Conservation (phyloP, 2,888 invertebrate species). For the Aporophyla nigra region DNA sequence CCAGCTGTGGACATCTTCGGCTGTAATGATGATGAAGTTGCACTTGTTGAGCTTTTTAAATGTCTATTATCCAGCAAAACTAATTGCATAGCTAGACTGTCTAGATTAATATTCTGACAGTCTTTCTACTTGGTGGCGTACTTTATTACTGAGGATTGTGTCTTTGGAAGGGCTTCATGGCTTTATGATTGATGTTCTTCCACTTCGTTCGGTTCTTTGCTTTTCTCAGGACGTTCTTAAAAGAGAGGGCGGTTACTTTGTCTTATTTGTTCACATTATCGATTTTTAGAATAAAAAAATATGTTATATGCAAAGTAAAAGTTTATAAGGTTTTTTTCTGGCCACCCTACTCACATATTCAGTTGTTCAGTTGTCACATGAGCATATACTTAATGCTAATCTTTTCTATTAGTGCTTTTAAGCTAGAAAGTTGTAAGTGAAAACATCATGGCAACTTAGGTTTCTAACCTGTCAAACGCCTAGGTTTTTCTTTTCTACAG, state of each 20-base stretch:
- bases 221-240: no score
- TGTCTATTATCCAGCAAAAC: no score
- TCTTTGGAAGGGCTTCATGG: no score
- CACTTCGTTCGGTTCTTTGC: no score
- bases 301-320: background rate
- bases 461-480: slow-evolving; percentile 59
- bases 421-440: slow-evolving; percentile 62
- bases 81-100: background rate
- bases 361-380: slow-evolving; percentile 18
- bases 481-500: slow-evolving; percentile 49
- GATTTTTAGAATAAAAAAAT: no score
- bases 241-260: no score
- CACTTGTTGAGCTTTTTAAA: background rate
- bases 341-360: slow-evolving; percentile 2
- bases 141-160: no score
- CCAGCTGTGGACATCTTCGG: no score
- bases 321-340: background rate
- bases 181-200: no score
- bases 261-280: no score
- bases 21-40: no score
- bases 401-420: slow-evolving; percentile 51
- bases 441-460: slow-evolving; percentile 50
- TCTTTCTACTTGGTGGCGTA: background rate
- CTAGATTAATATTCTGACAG: background rate
- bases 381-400: slow-evolving; percentile 50